phyloP scores from a whole-genome alignment of 2,113 vertebrate species.

The Lampris incognitus region DNA sequence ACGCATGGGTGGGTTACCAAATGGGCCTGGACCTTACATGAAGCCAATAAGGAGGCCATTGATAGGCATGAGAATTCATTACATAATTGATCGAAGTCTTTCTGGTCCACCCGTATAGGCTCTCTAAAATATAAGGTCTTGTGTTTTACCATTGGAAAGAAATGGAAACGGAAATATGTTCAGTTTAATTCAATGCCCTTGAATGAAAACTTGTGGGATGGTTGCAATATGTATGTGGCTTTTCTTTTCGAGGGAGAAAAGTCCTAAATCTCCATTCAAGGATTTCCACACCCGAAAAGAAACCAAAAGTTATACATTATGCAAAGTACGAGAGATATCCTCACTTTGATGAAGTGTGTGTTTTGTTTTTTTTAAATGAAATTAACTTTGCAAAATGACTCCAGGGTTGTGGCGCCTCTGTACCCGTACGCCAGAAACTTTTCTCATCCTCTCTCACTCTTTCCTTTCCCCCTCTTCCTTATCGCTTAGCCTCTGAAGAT shows the following conservation, averaged over 20 bases:
- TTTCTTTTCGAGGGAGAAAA: conserved; percentile 11
- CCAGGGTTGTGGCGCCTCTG: neutral
- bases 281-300: neutral
- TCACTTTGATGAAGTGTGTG: neutral
- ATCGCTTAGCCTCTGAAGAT: neutral
- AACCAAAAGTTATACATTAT: neutral
- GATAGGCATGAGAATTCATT: too few relatives aligned
- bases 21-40: too few relatives aligned
- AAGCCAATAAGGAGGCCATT: too few relatives aligned
- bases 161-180: conserved; percentile 4
- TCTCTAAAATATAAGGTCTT: conserved; percentile 17
- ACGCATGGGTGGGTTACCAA: too few relatives aligned
- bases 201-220: neutral
- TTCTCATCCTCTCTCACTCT: neutral
- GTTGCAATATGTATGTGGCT: too few relatives aligned
- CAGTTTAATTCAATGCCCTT: neutral
- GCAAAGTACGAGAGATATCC: conserved; percentile 19
- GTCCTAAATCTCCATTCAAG: conserved; percentile 1
- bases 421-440: neutral
- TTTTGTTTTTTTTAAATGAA: neutral
- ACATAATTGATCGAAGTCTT: neutral
- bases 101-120: neutral
- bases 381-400: neutral
- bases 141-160: neutral
- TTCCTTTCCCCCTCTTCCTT: neutral